Base-by-base conservation (phyloP, 1,140 invertebrate species). In the Drosophila busckii region DNA sequence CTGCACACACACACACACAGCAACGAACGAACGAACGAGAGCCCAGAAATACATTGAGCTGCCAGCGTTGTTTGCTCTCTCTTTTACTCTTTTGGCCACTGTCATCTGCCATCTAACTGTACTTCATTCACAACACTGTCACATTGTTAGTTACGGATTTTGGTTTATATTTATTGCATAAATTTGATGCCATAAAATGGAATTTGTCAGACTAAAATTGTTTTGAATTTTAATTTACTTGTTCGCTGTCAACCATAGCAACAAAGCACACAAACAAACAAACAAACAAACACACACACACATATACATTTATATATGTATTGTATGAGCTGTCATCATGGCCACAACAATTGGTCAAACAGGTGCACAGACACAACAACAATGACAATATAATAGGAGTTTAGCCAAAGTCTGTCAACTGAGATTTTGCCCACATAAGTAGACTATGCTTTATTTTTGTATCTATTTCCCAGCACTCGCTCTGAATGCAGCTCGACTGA, bases 181-280 rank as follows among this genome's bases (percentile, higher is more conserved):
- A 64, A 80, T 78, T 78, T 80, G 63, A 80, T 80, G 68, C 48
- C 63, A 80, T 80, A 71, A 80, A 78, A 80, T 64, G 63, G 68
- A 78, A 80, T 80, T 80, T 68, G 52, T 55, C 68, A 67, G 54
- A 37, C 40, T 46, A 65, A 78, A 80, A 80, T 80, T 71, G 73
- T 80, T 78, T 78, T 71, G 73, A 78, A 78, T 78, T 80, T 80
- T 78, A 78, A 78, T 78, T 78, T 71, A 71, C 73, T 78, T 70
- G 62, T 80, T 73, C 34, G 31, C 45, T 35, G 42, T 54, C 28
- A 42, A 49, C 45, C 31, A 37, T 32, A 49, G 5, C 26, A 19
- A 20, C 42, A 31, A 22, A 34, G 40, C 15, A 26, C 45, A 20
- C 19, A 56, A 40, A 46, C 44, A 50, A 12, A 10, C 13, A 25